Evolutionary conservation across 2,113 vertebrate genomes (phyloP).

Genomic region (Kryptolebias marmoratus): DNA sequence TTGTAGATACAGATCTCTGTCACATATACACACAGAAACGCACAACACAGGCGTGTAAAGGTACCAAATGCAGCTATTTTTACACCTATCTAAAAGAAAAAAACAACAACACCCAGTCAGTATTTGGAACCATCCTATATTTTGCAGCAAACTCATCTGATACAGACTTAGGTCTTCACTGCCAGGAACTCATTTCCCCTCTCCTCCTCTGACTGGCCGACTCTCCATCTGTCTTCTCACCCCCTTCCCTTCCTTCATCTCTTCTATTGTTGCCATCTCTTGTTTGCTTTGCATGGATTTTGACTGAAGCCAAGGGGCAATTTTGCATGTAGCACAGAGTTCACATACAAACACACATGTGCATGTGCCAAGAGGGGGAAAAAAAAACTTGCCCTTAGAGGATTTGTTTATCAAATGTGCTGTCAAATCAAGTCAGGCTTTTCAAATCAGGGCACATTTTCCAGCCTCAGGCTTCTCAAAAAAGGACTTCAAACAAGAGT

Average conservation of each 20-base stretch:
- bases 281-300: conserved; percentile 80
- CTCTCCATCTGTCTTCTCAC: conserved; percentile 68
- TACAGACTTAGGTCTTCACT: conserved; percentile 56
- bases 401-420: conserved; percentile 81
- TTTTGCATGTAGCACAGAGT: conserved; percentile 74
- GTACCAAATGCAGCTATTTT: conserved; percentile 53
- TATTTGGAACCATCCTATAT: conserved; percentile 35
- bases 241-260: conserved; percentile 22
- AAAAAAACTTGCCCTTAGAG: conserved; percentile 65
- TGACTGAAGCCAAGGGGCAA: conserved; percentile 76
- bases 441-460: conserved; percentile 70
- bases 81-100: conserved; percentile 21
- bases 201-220: conserved; percentile 58
- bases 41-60: conserved; percentile 31
- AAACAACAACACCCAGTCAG: conserved; percentile 29
- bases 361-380: conserved; percentile 23
- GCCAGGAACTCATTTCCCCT: conserved; percentile 60
- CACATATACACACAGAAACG: conserved; percentile 17
- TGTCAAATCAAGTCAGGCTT: conserved; percentile 78
- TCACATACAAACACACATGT: conserved; percentile 44
- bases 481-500: conserved; percentile 54
- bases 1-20: conserved; percentile 42
- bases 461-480: conserved; percentile 58
- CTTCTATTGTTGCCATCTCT: conserved; percentile 74
- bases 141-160: conserved; percentile 46